Evolutionary conservation across 2,888 invertebrate genomes (phyloP).

Genomic region (Leucophora obtusa): DNA sequence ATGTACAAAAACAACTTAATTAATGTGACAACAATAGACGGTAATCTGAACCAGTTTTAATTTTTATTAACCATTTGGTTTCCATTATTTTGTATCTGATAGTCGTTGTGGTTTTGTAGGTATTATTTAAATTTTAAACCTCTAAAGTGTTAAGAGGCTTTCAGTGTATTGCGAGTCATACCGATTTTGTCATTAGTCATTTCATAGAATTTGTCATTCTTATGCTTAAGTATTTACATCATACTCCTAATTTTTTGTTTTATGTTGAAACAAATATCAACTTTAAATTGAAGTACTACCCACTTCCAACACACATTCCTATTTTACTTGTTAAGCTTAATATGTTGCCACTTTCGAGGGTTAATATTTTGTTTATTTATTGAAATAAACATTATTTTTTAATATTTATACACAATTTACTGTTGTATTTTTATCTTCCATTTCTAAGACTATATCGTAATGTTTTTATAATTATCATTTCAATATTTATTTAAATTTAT

Average conservation of each 20-base stretch:
- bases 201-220: too few species aligned
- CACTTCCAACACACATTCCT: too few species aligned
- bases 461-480: constrained; percentile 30
- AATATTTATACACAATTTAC: constrained; percentile 12
- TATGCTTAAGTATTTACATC: too few species aligned
- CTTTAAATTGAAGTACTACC: too few species aligned
- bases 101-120: constrained; percentile 18
- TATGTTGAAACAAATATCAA: too few species aligned
- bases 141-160: not conserved
- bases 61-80: constrained; percentile 36
- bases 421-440: constrained; percentile 11
- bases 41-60: constrained; percentile 53
- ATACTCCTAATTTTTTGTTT: too few species aligned
- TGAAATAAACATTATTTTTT: too few species aligned
- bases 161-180: too few species aligned
- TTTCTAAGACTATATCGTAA: constrained; percentile 11
- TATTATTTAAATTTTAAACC: constrained; percentile 14
- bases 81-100: constrained; percentile 25
- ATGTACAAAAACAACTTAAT: constrained; percentile 54
- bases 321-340: too few species aligned
- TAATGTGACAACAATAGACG: constrained; percentile 52
- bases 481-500: constrained; percentile 25
- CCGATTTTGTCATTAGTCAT: too few species aligned
- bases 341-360: too few species aligned
- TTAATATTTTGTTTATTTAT: too few species aligned